Evolutionary conservation across 2,797 vertebrate genomes (phyloP).

Genomic region (Chelon labrosus): DNA sequence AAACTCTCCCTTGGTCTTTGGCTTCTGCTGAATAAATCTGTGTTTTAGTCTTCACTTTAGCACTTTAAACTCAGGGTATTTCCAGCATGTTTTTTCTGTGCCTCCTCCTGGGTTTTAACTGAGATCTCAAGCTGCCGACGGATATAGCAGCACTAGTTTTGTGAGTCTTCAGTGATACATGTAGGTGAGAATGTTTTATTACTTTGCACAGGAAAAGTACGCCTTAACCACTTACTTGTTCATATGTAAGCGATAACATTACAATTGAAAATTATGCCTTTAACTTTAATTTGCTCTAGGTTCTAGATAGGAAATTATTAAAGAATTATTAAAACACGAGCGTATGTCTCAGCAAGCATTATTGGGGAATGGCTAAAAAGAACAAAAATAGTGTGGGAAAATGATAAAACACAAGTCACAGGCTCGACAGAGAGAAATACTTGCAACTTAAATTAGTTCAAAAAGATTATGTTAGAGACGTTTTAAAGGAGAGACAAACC

Average conservation of each 20-base stretch:
- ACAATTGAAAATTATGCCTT: constrained; percentile 18
- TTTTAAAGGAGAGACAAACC: too few species aligned
- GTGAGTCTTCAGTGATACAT: constrained; percentile 53
- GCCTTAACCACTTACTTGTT: constrained; percentile 20
- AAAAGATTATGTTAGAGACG: too few species aligned
- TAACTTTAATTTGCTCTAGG: constrained; percentile 20
- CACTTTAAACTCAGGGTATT: constrained; percentile 85
- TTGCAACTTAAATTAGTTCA: neutral
- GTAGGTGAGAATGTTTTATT: constrained; percentile 73
- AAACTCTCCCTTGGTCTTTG: constrained; percentile 86
- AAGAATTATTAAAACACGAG: neutral
- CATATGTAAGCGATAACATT: constrained; percentile 26
- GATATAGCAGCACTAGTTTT: constrained; percentile 73
- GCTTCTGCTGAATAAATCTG: constrained; percentile 87
- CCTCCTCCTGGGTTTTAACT: constrained; percentile 79
- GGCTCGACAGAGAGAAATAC: neutral
- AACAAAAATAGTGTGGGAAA: neutral
- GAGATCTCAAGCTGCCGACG: constrained; percentile 81
- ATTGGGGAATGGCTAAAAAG: neutral
- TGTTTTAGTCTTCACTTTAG: constrained; percentile 85
- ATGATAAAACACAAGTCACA: neutral
- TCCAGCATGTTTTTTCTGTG: constrained; percentile 77
- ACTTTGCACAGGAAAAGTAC: constrained; percentile 32
- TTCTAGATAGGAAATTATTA: too few species aligned
- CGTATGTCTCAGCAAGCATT: neutral